phyloP scores from a whole-genome alignment of 2,888 invertebrate species.

The Choreutis nemorana region DNA sequence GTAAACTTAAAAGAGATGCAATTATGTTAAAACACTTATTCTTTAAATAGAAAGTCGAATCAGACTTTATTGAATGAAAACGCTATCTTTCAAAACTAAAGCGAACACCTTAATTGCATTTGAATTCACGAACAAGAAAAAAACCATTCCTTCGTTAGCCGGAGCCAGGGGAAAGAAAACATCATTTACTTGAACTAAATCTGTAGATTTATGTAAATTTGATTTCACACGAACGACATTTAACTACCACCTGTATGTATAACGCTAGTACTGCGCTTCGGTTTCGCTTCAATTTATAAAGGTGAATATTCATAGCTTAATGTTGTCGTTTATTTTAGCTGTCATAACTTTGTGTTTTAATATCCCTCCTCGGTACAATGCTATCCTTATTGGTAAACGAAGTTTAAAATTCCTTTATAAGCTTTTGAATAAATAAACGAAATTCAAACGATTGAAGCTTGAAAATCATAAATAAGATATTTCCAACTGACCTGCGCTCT shows the following conservation, averaged over 20 bases:
- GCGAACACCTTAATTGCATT: constrained; percentile 48
- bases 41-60: no score
- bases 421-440: constrained; percentile 12
- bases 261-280: no score
- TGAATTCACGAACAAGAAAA: constrained; percentile 52
- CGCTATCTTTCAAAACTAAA: constrained; percentile 33
- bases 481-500: constrained; percentile 70
- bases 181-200: constrained; percentile 53
- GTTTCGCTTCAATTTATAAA: no score
- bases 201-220: constrained; percentile 42
- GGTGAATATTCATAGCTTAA: no score
- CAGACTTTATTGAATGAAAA: no score
- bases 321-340: no score
- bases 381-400: not conserved
- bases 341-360: no score
- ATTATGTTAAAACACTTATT: no score
- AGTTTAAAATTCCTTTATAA: not conserved
- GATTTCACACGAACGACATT: constrained; percentile 7
- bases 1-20: no score
- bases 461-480: no score
- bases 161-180: constrained; percentile 48
- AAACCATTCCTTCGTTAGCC: constrained; percentile 52
- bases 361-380: not conserved
- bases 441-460: no score
- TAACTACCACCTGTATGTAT: no score